Evolutionary conservation across 1,140 invertebrate genomes (phyloP).

Genomic region (Thrips palmi): DNA sequence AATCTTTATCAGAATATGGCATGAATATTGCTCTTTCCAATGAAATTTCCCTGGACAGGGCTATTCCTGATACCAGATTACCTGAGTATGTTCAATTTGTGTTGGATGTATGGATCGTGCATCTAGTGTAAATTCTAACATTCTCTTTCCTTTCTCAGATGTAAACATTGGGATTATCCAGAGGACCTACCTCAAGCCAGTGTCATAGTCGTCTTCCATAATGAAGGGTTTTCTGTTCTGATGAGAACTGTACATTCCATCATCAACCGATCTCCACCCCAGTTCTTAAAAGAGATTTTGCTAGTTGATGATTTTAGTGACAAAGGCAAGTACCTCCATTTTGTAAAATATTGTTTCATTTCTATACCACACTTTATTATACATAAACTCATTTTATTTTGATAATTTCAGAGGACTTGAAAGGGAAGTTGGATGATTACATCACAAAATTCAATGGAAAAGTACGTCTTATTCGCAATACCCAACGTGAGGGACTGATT

Average conservation of each 20-base stretch:
- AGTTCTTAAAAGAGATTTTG: conserved; percentile 88
- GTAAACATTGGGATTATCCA: conserved; percentile 94
- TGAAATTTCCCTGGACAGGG: conserved; percentile 63
- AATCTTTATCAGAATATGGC: conserved; percentile 74
- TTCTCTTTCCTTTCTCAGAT: conserved; percentile 32
- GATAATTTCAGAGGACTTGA: conserved; percentile 60
- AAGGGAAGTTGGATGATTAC: conserved; percentile 74
- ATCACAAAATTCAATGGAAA: conserved; percentile 72
- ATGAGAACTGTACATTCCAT: conserved; percentile 94
- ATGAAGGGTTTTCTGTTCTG: conserved; percentile 91
- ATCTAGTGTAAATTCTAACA: conserved; percentile 6
- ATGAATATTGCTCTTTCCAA: conserved; percentile 97
- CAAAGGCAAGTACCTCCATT: conserved; percentile 41
- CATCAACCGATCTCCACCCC: conserved; percentile 74
- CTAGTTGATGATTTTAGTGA: conserved; percentile 95
- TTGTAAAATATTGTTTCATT: not conserved
- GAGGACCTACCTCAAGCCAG: conserved; percentile 71
- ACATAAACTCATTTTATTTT: conserved; percentile 4
- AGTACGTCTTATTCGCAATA: conserved; percentile 73
- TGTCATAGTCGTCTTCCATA: conserved; percentile 97
- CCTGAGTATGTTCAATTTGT: conserved; percentile 40
- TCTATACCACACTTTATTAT: not conserved
- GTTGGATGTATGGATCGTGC: conserved; percentile 2
- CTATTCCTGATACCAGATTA: conserved; percentile 71
- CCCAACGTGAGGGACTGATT: conserved; percentile 76